phyloP scores from a whole-genome alignment of 1,140 invertebrate species.

The Drosophila lacteicornis region DNA sequence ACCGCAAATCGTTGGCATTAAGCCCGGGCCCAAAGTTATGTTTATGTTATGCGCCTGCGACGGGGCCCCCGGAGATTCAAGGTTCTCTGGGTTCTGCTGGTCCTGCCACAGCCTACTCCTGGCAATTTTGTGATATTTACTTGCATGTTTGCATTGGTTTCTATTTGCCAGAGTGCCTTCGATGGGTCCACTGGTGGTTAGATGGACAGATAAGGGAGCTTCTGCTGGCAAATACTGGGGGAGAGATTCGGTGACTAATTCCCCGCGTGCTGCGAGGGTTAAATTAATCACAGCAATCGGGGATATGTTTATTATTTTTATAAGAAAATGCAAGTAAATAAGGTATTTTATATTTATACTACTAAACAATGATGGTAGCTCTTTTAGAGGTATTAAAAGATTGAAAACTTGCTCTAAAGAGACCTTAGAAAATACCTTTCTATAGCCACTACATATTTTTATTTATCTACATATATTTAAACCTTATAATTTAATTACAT shows the following conservation, averaged over 20 bases:
- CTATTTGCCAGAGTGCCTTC: conserved; percentile 54
- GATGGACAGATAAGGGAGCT: conserved; percentile 30
- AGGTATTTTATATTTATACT: not conserved
- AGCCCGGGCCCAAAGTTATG: conserved; percentile 68
- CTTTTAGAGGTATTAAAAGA: not conserved
- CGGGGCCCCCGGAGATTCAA: conserved; percentile 31
- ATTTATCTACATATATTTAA: no score
- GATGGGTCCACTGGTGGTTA: conserved; percentile 16
- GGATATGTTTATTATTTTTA: not conserved
- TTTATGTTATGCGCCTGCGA: conserved; percentile 55
- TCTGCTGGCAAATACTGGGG: conserved; percentile 15
- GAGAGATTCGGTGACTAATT: conserved; percentile 19
- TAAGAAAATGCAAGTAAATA: no score
- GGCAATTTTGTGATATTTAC: conserved; percentile 69
- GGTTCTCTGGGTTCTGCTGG: conserved; percentile 12
- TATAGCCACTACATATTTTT: no score
- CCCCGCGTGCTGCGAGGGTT: not conserved
- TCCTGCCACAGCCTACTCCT: conserved; percentile 47
- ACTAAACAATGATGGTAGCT: not conserved
- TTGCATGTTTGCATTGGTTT: conserved; percentile 69
- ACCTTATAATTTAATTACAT: not conserved
- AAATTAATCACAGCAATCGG: conserved; percentile 24
- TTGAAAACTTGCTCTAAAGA: no score
- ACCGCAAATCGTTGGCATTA: conserved; percentile 79
- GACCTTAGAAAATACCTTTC: not conserved